Base-by-base conservation (phyloP, 1,140 invertebrate species). In the Drosophila melanica region DNA sequence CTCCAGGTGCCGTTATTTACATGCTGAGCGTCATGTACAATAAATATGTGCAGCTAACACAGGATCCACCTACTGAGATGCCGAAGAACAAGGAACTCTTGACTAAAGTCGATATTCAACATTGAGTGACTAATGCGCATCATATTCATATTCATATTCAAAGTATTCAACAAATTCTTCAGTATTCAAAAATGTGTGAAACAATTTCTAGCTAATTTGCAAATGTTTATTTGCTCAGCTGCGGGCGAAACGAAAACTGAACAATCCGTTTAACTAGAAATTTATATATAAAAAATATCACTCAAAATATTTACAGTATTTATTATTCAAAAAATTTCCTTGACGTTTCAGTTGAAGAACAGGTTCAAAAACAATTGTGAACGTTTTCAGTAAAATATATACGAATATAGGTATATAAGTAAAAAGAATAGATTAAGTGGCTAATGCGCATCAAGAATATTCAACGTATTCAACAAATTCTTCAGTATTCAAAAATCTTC, bases 1-100 rank as follows among this genome's bases (percentile, higher is more conserved):
- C 12, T 44, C 10, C 14, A 57, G 54, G 0, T 30, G 20, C 2
- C 10, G 10, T 57, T 16, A 12, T 5, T 8, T 44, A 16, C n/a
- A 27, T 57, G 20, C 5, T 57, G 9, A 16, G 11, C 23, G 33
- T 44, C 5, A 57, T 57, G 41, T 57, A 57, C 23, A 11, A 18
- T 6, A 23, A 30, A 4, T 57, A 44, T 16, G 54, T 57, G 23
- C 23, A 44, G n/a, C 14, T 44, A 23, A 44, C 39, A 16, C n/a
- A 42, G 39, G 54, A 7, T 4, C 8, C 48, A 4, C 3, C 1
- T 7, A 7, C n/a, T 30, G 47, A 8, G 3, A 20, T 14, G 4
- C 4, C 16, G 8, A 11, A 57, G 41, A 27, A 2, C 18, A 55
- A 55, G 20, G 35, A 41, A 20, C 11, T 41, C 14, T 39, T 39